Conservation (phyloP, 37 sponge, comb jelly and placozoan species). For the Halichondria panicea region DNA sequence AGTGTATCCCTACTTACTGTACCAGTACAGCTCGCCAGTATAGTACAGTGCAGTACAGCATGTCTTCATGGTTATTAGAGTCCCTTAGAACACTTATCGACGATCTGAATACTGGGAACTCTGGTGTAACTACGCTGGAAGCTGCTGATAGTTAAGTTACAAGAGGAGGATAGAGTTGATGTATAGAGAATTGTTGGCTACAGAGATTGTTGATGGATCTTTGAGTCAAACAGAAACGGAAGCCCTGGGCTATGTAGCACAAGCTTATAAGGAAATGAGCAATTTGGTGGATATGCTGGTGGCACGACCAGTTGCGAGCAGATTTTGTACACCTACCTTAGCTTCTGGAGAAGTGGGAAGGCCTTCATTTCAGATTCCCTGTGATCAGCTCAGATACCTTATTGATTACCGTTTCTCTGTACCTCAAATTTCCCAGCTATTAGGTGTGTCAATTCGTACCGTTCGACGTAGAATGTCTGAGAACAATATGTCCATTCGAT, state of each 20-base stretch:
- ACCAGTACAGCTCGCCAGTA: no score
- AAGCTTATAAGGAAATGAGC: background rate
- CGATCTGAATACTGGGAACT: no score
- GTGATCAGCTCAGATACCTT: constrained; percentile 1
- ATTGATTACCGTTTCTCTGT: constrained; percentile 12
- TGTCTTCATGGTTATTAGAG: no score
- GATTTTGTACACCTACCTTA: background rate
- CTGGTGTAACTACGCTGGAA: no score
- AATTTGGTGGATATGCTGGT: background rate
- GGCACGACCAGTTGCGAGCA: background rate
- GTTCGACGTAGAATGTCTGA: constrained; percentile 22
- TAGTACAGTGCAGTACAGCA: no score
- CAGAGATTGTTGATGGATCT: constrained; percentile 1
- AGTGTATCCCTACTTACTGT: no score
- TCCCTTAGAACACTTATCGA: no score
- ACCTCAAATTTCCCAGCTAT: constrained; percentile 13
- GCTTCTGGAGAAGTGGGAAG: constrained; percentile 5
- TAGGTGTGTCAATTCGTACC: constrained; percentile 33
- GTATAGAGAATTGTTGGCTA: constrained; percentile 18
- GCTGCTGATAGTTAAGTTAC: no score
- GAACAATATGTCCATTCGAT: constrained; percentile 8
- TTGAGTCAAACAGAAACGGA: background rate
- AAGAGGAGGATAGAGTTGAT: constrained; percentile 22
- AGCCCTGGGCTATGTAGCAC: background rate
- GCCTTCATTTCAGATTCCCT: constrained; percentile 7